phyloP scores from a whole-genome alignment of 1,140 invertebrate species.

The Drosophila sp. region DNA sequence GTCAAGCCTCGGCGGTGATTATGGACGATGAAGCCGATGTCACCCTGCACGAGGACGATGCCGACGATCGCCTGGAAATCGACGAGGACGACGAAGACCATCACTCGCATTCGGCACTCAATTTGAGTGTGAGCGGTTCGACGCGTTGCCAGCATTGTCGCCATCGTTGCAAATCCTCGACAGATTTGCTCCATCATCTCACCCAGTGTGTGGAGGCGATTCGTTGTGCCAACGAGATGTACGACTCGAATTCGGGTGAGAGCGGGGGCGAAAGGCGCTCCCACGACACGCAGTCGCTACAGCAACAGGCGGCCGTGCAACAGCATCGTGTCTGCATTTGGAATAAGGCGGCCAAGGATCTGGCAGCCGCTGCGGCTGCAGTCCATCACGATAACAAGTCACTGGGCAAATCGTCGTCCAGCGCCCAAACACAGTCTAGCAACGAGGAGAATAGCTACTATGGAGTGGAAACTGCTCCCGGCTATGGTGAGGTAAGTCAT shows the following conservation, averaged over 20 bases:
- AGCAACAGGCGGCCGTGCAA: slow-evolving; percentile 69
- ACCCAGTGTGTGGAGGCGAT: slow-evolving; percentile 86
- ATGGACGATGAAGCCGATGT: slow-evolving; percentile 83
- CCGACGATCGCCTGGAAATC: slow-evolving; percentile 70
- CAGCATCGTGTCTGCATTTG: slow-evolving; percentile 88
- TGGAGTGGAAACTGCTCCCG: slow-evolving; percentile 84
- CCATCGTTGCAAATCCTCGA: slow-evolving; percentile 91
- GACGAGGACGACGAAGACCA: slow-evolving; percentile 73
- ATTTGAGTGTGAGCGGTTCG: slow-evolving; percentile 84
- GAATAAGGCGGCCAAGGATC: slow-evolving; percentile 82
- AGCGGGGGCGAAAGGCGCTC: slow-evolving; percentile 65
- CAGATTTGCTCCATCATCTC: slow-evolving; percentile 89
- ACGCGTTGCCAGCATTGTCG: slow-evolving; percentile 93
- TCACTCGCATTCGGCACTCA: slow-evolving; percentile 75
- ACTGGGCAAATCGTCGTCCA: slow-evolving; percentile 41
- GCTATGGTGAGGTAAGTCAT: slow-evolving; percentile 84
- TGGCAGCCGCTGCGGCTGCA: slow-evolving; percentile 73
- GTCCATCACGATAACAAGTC: slow-evolving; percentile 57
- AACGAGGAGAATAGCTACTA: slow-evolving; percentile 83
- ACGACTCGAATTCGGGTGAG: slow-evolving; percentile 79
- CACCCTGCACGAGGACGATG: slow-evolving; percentile 75
- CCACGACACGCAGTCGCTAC: slow-evolving; percentile 43
- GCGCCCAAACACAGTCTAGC: slow-evolving; percentile 41
- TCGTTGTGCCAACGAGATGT: slow-evolving; percentile 82
- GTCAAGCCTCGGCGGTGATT: slow-evolving; percentile 81